Evolutionary conservation across 2,797 vertebrate genomes (phyloP).

Genomic region (Sebastolobus altivelis): DNA sequence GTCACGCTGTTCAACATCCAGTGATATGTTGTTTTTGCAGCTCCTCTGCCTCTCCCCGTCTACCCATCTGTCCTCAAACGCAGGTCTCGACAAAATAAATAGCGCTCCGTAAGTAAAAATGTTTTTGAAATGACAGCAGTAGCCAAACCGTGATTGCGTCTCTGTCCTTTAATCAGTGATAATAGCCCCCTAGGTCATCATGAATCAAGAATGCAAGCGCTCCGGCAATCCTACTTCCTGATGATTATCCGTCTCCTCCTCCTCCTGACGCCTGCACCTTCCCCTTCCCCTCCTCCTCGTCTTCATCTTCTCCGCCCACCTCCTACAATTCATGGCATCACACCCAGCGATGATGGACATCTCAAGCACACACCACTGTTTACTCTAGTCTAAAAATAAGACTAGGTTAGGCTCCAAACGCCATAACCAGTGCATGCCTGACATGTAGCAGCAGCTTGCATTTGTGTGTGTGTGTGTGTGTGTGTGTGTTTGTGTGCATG

Average conservation of each 20-base stretch:
- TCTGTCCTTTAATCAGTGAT: conserved; percentile 67
- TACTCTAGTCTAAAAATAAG: conserved; percentile 82
- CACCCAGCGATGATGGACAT: conserved; percentile 57
- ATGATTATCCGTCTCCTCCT: conserved; percentile 81
- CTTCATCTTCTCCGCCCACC: conserved; percentile 51
- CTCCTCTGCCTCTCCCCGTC: conserved; percentile 24
- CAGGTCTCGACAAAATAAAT: conserved; percentile 11
- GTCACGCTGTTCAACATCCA: conserved; percentile 47
- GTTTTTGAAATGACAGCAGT: conserved; percentile 34
- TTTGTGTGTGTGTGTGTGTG: background rate
- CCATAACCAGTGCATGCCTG: conserved; percentile 65
- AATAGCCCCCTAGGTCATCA: conserved; percentile 47
- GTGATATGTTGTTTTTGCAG: conserved; percentile 50
- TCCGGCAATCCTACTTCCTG: conserved; percentile 59
- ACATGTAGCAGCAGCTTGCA: conserved; percentile 40
- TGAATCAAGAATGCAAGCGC: conserved; percentile 66
- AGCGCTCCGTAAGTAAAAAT: conserved; percentile 7
- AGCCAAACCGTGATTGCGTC: conserved; percentile 12
- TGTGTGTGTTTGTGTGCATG: background rate
- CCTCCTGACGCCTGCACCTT: conserved; percentile 27
- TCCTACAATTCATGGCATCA: conserved; percentile 43
- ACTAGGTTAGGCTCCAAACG: conserved; percentile 67
- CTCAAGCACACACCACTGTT: conserved; percentile 68
- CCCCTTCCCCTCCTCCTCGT: conserved; percentile 37
- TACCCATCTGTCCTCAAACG: conserved; percentile 35